Base-by-base conservation (phyloP, 2,888 invertebrate genomes). In the Eupithecia inturbata region DNA sequence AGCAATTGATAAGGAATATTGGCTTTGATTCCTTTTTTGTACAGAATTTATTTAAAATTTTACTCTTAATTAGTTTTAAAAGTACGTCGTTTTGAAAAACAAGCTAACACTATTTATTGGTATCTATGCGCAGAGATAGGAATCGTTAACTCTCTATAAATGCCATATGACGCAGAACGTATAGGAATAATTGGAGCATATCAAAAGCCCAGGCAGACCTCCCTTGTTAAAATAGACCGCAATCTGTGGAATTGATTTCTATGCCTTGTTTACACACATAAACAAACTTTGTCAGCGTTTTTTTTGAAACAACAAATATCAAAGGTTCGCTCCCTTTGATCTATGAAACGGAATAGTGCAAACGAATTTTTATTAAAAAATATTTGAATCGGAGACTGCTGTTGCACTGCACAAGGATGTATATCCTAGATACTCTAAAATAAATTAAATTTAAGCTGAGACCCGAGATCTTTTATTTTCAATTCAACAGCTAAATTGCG, bases 261-360 rank as follows among this genome's bases (percentile, higher is more conserved):
- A 22, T 57, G 26, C 1, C 31, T 64, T 66, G 36, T 66, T 19
- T 26, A 70, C 22, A 70, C 22, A 60, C 69, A 70, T 63, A 66
- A 71, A 78, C 78, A 71, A 72, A 68, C 71, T 67, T 70, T 76
- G 76, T 64, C n/a, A 64, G 39, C 5, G 57, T 33, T 45, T n/a
- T 57, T 41, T 53, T 39, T 66, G 64, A 19, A 53, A 64, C 12
- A 78, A 73, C 75, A 78, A 74, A 60, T 68, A 71, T 31, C 72
- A 75, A 75, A 66, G 67, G 62, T 72, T 76, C 28, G 63, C 74
- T 79, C 73, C 41, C 74, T 80, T 80, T 80, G 80, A 78, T 77
- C 74, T 64, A 22, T 45, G 68, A 41, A 70, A 76, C 70, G 72
- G 14, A 68, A 68, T 70, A 69, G 26, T 14, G 31, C 10, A 28